Percentiles rank a stretch among this genome's conserved stretches.
Evolutionary conservation across 2,888 invertebrate species (phyloP).

Genomic region (Hirtodrosophila cameraria): DNA sequence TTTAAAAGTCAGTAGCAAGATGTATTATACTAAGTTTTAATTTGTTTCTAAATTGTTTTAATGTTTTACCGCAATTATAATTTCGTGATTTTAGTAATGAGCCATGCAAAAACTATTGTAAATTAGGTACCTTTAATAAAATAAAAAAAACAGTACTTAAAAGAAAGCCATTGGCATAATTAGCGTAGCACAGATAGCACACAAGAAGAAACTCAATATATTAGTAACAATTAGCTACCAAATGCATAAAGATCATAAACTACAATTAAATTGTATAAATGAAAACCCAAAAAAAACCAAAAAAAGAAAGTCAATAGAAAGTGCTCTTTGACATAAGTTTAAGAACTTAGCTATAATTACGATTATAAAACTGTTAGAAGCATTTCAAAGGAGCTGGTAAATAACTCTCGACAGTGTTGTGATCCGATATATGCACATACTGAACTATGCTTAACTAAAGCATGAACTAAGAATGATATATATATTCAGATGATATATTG

Average conservation of each 20-base stretch:
- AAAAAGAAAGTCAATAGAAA: constrained; percentile 1
- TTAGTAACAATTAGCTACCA: constrained; percentile 53
- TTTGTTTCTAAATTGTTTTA: no score
- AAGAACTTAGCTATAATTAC: constrained; percentile 44
- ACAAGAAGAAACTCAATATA: constrained; percentile 36
- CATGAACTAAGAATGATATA: constrained; percentile 28
- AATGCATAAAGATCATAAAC: constrained; percentile 55
- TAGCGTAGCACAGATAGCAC: constrained; percentile 47
- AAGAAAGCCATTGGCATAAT: constrained; percentile 38
- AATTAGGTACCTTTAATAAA: constrained; percentile 83
- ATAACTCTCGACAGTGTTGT: constrained; percentile 84
- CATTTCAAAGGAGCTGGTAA: constrained; percentile 48
- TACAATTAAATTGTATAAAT: constrained; percentile 75
- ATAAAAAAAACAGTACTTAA: constrained; percentile 41
- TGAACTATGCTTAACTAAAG: constrained; percentile 59
- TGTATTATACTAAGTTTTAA: no score
- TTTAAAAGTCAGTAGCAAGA: no score
- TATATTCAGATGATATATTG: constrained; percentile 28
- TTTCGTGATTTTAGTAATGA: background rate
- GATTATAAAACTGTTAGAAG: constrained; percentile 51
- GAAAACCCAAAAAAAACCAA: constrained; percentile 13
- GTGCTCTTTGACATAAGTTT: constrained; percentile 36
- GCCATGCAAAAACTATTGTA: constrained; percentile 78
- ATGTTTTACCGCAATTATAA: no score
- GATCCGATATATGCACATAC: constrained; percentile 76